Percentiles rank a stretch among this genome's conserved stretches.
Conservation (phyloP, 1,140 invertebrate species). For the Zaprionus tsacasi region DNA sequence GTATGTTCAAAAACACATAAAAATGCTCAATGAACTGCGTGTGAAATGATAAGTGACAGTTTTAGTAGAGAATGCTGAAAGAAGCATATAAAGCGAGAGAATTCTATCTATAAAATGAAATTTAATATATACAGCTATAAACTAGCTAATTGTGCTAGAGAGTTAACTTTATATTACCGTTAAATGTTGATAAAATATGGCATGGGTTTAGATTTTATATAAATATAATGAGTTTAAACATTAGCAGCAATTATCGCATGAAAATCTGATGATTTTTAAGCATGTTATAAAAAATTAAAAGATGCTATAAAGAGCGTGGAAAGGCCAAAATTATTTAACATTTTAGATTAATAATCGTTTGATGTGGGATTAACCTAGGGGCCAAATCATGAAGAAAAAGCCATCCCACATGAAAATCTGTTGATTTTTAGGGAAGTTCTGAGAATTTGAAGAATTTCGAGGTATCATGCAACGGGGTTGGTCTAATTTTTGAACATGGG, state of each 20-base stretch:
- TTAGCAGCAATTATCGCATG: neutral
- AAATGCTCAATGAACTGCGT: neutral
- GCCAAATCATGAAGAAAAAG: no score
- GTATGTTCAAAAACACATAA: neutral
- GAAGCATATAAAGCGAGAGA: neutral
- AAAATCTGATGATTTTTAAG: no score
- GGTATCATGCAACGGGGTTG: no score
- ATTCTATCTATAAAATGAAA: neutral
- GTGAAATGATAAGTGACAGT: neutral
- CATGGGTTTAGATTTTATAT: neutral
- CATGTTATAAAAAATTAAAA: no score
- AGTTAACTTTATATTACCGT: neutral
- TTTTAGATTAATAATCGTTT: no score
- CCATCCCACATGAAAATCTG: no score
- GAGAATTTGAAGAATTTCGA: no score
- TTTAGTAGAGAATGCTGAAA: neutral
- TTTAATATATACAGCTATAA: neutral
- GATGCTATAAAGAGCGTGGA: no score
- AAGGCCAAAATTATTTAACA: no score
- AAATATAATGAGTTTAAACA: neutral
- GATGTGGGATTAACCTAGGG: no score
- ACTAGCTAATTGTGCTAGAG: neutral
- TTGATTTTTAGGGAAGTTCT: no score
- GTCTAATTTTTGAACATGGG: no score
- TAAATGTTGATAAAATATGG: neutral